Conservation (phyloP, 2,797 vertebrate genomes). For the Phalanger gymnotis region DNA sequence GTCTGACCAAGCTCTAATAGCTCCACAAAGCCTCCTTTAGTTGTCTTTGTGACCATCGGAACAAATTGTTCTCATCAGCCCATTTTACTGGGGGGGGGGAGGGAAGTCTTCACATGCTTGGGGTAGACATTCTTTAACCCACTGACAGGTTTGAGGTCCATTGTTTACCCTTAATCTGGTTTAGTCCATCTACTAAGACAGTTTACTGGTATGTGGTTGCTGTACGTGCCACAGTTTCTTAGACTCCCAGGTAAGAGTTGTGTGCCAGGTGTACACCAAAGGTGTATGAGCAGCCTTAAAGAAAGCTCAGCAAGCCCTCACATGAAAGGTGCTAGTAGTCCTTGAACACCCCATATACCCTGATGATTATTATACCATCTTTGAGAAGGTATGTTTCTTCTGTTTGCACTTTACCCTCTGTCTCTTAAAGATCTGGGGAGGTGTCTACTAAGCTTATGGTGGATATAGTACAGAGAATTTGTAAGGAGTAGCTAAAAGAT, state of each 20-base stretch:
- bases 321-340: background rate
- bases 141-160: background rate
- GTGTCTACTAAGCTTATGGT: background rate
- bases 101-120: background rate
- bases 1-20: background rate
- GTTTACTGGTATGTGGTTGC: background rate
- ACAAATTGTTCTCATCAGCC: too few relatives aligned
- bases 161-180: background rate
- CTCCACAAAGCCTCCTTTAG: too few relatives aligned
- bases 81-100: background rate
- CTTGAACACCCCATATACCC: background rate
- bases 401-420: background rate
- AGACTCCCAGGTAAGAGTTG: background rate
- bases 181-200: background rate
- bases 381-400: background rate
- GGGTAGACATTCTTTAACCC: background rate
- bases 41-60: too few relatives aligned
- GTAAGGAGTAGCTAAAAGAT: background rate
- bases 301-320: background rate
- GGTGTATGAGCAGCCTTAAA: background rate
- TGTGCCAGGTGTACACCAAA: background rate
- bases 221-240: background rate
- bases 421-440: background rate
- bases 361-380: background rate
- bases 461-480: background rate